Evolutionary conservation across 1,140 invertebrate species (phyloP), one percentile per base, ranked within the genome.

Genomic region (Rhynchophorus ferrugineus): DNA sequence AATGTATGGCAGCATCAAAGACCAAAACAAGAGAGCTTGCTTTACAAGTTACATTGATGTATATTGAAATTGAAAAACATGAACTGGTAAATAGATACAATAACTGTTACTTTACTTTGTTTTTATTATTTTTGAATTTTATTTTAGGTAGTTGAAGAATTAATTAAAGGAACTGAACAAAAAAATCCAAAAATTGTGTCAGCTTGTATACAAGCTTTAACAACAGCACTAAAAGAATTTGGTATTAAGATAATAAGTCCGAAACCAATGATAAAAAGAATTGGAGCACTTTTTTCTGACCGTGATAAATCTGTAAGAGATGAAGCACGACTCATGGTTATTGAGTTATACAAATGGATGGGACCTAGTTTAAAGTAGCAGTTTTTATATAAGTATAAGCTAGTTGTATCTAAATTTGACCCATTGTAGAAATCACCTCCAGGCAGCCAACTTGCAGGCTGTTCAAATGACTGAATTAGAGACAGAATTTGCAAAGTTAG

Each of bases 101-200:
- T 16, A 19, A 35, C 16, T n/a, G 11, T 20, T 44, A 13, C 16
- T 7, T 13, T 22, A 49, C 6, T 22, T 20, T 49, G 13, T 37
- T 5, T 5, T 11, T 36, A 5, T 38, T n/a, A n/a, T n/a, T n/a
- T n/a, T n/a, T n/a, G n/a, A n/a, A n/a, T n/a, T 3, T 22, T 19
- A 9, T 11, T 9, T 44, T 51, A 55, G 53, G 53, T 55, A 42
- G 74, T 89, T 67, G 94, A 98, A 64, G 92, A 95, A 72, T 72
- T 97, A 3, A 73, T 95, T 2, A 95, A 95, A 74, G 94, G 93
- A 19, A 84, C 95, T 67, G 91, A 95, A 58, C 83, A 85, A 49
- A 98, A 98, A 71, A 95, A 95, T 72, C 95, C 95, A 0, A 98
- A 97, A 76, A 89, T 95, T 56, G 87, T 94, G 3, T 72, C 86